Percentiles rank a stretch among this genome's conserved stretches.
phyloP scores from a whole-genome alignment of 2,888 invertebrate genomes.

The Apamea epomidion region DNA sequence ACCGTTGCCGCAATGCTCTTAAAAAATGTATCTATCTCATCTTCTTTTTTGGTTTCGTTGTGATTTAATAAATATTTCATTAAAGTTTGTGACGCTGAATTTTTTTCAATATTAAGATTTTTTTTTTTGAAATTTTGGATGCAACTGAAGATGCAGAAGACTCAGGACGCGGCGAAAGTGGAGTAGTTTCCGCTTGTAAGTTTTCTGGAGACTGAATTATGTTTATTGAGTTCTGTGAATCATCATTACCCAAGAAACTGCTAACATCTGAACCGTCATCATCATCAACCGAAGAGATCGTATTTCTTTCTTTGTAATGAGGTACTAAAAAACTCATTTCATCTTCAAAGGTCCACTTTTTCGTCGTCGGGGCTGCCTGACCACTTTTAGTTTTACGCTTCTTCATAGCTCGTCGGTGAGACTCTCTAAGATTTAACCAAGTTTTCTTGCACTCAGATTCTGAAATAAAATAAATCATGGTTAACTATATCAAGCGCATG shows the following conservation, averaged over 20 bases:
- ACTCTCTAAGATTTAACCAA: conserved; percentile 62
- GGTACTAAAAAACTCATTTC: conserved; percentile 65
- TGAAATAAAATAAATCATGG: conserved; percentile 60
- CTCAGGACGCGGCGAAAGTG: conserved; percentile 55
- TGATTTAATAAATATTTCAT: conserved; percentile 60
- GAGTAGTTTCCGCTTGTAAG: conserved; percentile 53
- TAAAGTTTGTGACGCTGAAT: conserved; percentile 54
- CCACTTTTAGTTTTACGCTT: conserved; percentile 64
- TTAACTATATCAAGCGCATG: conserved; percentile 52
- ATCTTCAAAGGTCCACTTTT: conserved; percentile 66
- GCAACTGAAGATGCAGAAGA: conserved; percentile 59
- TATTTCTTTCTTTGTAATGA: conserved; percentile 63
- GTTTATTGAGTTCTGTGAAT: conserved; percentile 60
- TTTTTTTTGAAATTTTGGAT: conserved; percentile 51
- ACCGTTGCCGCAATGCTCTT: conserved; percentile 63
- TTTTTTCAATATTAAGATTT: conserved; percentile 25
- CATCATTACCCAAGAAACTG: conserved; percentile 59
- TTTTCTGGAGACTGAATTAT: conserved; percentile 57
- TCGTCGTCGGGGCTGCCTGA: conserved; percentile 61
- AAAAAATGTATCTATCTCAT: conserved; percentile 62
- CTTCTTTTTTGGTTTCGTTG: conserved; percentile 56
- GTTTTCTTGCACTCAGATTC: conserved; percentile 63
- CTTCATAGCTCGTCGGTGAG: conserved; percentile 58
- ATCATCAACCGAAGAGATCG: conserved; percentile 57
- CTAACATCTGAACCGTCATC: conserved; percentile 56